Conservation (phyloP, 2,888 invertebrate genomes). For the Polymixis flavicincta region DNA sequence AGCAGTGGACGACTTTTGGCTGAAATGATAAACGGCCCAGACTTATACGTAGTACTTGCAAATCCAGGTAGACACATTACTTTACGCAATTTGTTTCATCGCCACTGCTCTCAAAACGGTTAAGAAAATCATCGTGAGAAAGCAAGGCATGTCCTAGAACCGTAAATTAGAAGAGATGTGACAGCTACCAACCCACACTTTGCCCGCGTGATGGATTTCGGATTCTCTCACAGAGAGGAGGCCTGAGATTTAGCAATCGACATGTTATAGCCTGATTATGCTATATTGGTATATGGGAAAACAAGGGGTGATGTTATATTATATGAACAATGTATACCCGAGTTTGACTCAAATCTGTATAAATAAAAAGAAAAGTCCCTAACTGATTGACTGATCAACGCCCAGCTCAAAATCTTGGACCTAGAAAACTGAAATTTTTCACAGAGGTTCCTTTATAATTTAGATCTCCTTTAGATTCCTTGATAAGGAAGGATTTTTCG, state of each 20-base stretch:
- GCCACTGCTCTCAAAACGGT: neutral
- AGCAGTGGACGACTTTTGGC: no score
- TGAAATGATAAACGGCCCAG: no score
- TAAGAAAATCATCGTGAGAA: neutral
- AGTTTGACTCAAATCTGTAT: no score
- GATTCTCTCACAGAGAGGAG: neutral
- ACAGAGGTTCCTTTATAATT: no score
- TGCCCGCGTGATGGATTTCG: neutral
- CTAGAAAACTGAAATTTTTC: no score
- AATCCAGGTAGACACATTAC: neutral
- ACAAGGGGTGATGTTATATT: neutral
- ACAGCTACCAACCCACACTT: neutral
- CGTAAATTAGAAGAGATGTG: neutral
- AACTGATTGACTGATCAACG: no score
- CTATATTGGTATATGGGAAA: no score
- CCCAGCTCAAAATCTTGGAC: no score
- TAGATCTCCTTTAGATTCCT: no score
- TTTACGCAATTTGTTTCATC: neutral
- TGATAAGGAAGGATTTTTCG: no score
- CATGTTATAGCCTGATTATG: no score
- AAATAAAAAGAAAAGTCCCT: no score
- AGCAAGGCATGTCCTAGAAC: neutral
- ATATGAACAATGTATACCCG: neutral
- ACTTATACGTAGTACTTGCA: neutral
- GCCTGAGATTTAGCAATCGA: neutral